Conservation (phyloP, 2,888 invertebrate genomes). For the Tachina grossa region DNA sequence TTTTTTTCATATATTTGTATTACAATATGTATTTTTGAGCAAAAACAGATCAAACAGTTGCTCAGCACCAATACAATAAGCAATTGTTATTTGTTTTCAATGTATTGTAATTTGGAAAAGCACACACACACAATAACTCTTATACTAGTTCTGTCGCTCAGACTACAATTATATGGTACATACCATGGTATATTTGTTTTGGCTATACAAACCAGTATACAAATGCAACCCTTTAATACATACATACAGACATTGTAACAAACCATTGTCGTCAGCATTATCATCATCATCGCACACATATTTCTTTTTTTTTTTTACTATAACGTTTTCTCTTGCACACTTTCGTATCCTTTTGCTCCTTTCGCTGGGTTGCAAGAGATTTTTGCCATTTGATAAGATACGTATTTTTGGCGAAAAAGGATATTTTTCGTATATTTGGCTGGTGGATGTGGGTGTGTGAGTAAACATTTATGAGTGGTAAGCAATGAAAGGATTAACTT, state of each 20-base stretch:
- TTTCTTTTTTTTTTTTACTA: constrained; percentile 24
- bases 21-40: too few species aligned
- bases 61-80: too few species aligned
- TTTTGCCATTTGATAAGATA: constrained; percentile 62
- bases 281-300: constrained; percentile 66
- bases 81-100: too few species aligned
- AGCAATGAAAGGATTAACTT: constrained; percentile 67
- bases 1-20: too few species aligned
- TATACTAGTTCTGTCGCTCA: too few species aligned
- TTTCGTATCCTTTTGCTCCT: constrained; percentile 1
- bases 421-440: constrained; percentile 62
- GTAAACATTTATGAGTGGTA: constrained; percentile 69
- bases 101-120: too few species aligned
- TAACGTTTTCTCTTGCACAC: background rate
- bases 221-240: background rate
- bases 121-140: too few species aligned
- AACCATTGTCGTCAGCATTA: constrained; percentile 48
- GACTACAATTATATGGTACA: too few species aligned
- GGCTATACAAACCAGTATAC: too few species aligned
- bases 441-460: constrained; percentile 18
- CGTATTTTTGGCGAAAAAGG: constrained; percentile 69
- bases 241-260: constrained; percentile 45
- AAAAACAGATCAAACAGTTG: too few species aligned
- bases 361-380: constrained; percentile 62
- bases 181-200: too few species aligned